Evolutionary conservation across 1,140 invertebrate genomes (phyloP).

Genomic region (Pogonognathellus flavescens): DNA sequence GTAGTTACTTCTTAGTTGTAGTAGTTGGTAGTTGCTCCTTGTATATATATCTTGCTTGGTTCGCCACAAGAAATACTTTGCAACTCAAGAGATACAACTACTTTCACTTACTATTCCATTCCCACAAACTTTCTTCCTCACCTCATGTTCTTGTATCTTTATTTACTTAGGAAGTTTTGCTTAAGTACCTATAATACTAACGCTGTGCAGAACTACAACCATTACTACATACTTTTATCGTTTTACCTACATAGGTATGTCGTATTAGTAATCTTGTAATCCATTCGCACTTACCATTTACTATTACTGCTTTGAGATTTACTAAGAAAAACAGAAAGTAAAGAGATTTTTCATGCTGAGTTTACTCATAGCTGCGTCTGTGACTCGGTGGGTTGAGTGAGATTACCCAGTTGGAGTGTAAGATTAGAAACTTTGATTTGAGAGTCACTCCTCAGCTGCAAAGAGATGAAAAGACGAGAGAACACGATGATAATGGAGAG

Average conservation of each 20-base stretch:
- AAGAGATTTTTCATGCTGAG: too few relatives aligned
- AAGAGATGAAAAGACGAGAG: not conserved
- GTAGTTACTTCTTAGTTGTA: not conserved
- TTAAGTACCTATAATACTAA: constrained; percentile 1
- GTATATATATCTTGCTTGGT: not conserved
- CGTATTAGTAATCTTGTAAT: not conserved
- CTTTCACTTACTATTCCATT: constrained; percentile 30
- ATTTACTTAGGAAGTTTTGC: constrained; percentile 15
- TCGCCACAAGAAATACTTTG: not conserved
- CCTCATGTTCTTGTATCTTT: constrained; percentile 44
- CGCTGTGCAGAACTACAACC: not conserved
- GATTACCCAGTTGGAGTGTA: not conserved
- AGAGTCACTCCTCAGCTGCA: not conserved
- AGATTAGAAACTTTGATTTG: constrained; percentile 34
- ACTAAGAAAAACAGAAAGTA: not conserved
- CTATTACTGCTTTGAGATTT: not conserved
- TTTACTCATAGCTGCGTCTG: too few relatives aligned
- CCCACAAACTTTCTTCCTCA: constrained; percentile 34
- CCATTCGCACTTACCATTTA: constrained; percentile 17
- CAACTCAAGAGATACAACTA: constrained; percentile 3
- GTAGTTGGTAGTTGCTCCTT: not conserved
- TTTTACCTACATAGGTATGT: not conserved
- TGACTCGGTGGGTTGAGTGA: not conserved
- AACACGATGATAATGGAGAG: constrained; percentile 18
- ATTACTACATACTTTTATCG: constrained; percentile 18